A percentile compares a stretch with the other conserved stretches of the same genome.
phyloP scores from a whole-genome alignment of 2,113 vertebrate genomes.

The Tautogolabrus adspersus region DNA sequence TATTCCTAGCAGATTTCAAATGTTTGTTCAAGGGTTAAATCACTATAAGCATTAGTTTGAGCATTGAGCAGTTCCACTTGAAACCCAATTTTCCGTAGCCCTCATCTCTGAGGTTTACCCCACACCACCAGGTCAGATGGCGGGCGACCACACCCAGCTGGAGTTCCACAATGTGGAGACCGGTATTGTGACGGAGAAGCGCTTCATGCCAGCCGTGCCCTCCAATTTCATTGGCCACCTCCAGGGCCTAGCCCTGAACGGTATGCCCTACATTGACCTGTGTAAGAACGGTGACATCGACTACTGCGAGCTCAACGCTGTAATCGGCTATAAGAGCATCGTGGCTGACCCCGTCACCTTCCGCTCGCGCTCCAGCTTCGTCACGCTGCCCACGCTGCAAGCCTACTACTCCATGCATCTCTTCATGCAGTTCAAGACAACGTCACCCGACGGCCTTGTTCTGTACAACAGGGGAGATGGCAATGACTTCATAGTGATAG shows the following conservation, averaged over 20 bases:
- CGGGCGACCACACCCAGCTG: conserved; percentile 96
- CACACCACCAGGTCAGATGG: conserved; percentile 92
- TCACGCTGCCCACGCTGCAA: conserved; percentile 95
- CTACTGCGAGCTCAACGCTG: conserved; percentile 98
- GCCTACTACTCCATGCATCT: conserved; percentile 99
- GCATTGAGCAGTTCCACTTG: conserved; percentile 32
- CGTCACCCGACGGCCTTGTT: conserved; percentile 95
- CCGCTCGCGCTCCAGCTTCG: conserved; percentile 96
- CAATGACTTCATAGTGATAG: conserved; percentile 98
- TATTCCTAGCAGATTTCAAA: no score
- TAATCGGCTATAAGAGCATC: conserved; percentile 98
- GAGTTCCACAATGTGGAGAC: conserved; percentile 99
- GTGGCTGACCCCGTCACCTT: conserved; percentile 98
- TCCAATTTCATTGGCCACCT: conserved; percentile 99
- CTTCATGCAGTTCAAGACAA: conserved; percentile 99
- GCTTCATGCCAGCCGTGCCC: conserved; percentile 96
- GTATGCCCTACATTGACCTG: conserved; percentile 99
- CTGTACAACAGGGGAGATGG: conserved; percentile 98
- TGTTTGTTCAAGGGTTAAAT: no score
- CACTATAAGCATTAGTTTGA: conserved; percentile 1
- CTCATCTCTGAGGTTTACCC: conserved; percentile 70
- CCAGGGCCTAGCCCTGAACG: conserved; percentile 96
- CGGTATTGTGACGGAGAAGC: conserved; percentile 97
- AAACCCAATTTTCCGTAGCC: conserved; percentile 28
- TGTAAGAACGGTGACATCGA: conserved; percentile 99